Evolutionary conservation across 2,888 invertebrate species (phyloP).

Genomic region (Aspidiotus destructor): DNA sequence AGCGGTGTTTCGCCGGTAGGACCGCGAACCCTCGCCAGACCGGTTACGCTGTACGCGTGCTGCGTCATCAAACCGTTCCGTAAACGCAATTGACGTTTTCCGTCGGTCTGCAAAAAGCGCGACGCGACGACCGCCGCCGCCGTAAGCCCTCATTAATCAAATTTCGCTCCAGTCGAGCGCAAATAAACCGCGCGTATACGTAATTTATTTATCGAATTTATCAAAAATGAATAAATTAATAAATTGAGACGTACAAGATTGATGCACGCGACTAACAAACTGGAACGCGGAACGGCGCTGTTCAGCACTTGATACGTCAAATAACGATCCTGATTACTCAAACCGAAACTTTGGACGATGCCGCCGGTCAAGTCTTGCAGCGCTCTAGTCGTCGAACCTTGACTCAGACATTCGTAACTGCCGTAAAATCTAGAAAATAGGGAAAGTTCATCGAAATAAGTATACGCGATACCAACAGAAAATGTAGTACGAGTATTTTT

Average conservation of each 20-base stretch:
- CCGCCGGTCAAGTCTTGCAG: conserved; percentile 65
- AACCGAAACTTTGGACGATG: conserved; percentile 61
- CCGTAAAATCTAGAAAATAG: conserved; percentile 52
- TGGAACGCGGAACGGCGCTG: conserved; percentile 60
- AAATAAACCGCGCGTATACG: background rate
- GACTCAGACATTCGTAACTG: conserved; percentile 53
- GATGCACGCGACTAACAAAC: conserved; percentile 57
- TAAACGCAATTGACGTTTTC: conserved; percentile 49
- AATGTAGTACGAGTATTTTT: too few species aligned
- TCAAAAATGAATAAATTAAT: background rate
- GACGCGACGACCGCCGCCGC: background rate
- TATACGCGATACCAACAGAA: too few species aligned
- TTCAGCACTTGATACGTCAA: conserved; percentile 58
- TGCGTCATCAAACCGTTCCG: conserved; percentile 56
- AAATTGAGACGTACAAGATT: conserved; percentile 46
- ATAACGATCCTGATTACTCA: conserved; percentile 55
- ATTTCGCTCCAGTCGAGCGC: conserved; percentile 1
- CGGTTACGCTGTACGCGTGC: conserved; percentile 61
- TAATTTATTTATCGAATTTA: background rate
- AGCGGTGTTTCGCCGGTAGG: conserved; percentile 50
- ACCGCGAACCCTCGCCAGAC: conserved; percentile 57
- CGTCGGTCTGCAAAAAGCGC: conserved; percentile 44
- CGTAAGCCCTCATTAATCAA: background rate
- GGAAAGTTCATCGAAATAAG: background rate
- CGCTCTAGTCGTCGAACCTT: conserved; percentile 55